Conservation (phyloP, 92 coral and sea anemone genomes). For the Scolanthus callimorphus region DNA sequence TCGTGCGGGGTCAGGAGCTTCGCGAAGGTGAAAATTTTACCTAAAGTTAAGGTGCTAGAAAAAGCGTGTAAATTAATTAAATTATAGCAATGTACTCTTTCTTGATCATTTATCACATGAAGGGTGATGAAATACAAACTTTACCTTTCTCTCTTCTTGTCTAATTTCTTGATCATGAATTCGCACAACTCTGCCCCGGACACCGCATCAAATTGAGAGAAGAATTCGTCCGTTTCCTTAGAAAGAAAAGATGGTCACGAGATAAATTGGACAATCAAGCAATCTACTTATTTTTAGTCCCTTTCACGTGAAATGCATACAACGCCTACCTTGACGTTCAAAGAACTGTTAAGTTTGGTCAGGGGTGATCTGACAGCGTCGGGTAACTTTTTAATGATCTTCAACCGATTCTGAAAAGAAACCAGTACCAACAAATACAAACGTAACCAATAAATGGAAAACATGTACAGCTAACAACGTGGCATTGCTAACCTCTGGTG, state of each 20-base stretch:
- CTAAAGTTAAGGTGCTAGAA: background rate
- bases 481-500: conserved; percentile 71
- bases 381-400: conserved; percentile 88
- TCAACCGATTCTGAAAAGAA: conserved; percentile 88
- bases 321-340: conserved; percentile 88
- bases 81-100: background rate
- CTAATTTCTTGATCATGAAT: conserved; percentile 86
- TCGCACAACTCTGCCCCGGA: conserved; percentile 94
- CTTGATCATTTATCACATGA: background rate
- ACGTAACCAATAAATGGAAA: too few species aligned
- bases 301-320: too few species aligned
- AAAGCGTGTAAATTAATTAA: too few species aligned
- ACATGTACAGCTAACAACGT: too few species aligned
- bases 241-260: background rate
- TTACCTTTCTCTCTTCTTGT: conserved; percentile 93
- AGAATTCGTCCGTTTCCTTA: conserved; percentile 87
- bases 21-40: too few species aligned
- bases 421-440: too few species aligned
- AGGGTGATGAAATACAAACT: too few species aligned
- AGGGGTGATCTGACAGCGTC: conserved; percentile 70
- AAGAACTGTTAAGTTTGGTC: conserved; percentile 60
- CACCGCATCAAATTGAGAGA: conserved; percentile 80
- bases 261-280: too few species aligned
- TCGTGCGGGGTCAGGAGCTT: too few species aligned
- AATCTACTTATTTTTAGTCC: too few species aligned